Conservation (phyloP, 2,888 invertebrate genomes). For the Chrysopilus asiliformis region DNA sequence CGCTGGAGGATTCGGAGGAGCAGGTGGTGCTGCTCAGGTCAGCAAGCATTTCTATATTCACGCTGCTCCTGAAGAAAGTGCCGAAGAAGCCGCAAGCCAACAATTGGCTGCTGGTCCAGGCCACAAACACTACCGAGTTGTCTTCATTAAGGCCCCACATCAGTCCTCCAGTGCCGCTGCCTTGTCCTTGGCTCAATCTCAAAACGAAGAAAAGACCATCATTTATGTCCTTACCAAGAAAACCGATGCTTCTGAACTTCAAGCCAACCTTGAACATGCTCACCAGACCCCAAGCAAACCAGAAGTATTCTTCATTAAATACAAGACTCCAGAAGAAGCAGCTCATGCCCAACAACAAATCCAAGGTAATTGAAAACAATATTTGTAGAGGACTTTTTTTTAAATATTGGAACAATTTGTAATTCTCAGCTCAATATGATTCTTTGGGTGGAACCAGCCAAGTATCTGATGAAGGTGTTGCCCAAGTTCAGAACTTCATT, state of each 20-base stretch:
- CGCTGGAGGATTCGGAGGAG: too few relatives aligned
- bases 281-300: slow-evolving; percentile 13
- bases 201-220: slow-evolving; percentile 33
- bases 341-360: slow-evolving; percentile 13
- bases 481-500: slow-evolving; percentile 26
- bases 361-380: slow-evolving; percentile 11
- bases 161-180: slow-evolving; percentile 8
- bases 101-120: slow-evolving; percentile 28
- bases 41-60: slow-evolving; percentile 32
- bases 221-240: slow-evolving; percentile 33
- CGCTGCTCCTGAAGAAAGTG: slow-evolving; percentile 31
- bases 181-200: slow-evolving; percentile 18
- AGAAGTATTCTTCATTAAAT: slow-evolving; percentile 14
- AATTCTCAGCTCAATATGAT: slow-evolving; percentile 26
- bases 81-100: slow-evolving; percentile 20
- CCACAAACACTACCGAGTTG: slow-evolving; percentile 30
- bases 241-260: slow-evolving; percentile 24
- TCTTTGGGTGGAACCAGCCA: slow-evolving; percentile 28
- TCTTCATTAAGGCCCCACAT: slow-evolving; percentile 32
- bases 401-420: not conserved
- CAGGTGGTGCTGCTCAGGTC: too few relatives aligned
- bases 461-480: slow-evolving; percentile 25
- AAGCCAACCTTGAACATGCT: slow-evolving; percentile 23
- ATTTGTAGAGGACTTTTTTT: not conserved
- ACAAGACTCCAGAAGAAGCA: slow-evolving; percentile 14